Evolutionary conservation across 2,113 vertebrate species (phyloP).

Genomic region (Platysternon megacephalum): DNA sequence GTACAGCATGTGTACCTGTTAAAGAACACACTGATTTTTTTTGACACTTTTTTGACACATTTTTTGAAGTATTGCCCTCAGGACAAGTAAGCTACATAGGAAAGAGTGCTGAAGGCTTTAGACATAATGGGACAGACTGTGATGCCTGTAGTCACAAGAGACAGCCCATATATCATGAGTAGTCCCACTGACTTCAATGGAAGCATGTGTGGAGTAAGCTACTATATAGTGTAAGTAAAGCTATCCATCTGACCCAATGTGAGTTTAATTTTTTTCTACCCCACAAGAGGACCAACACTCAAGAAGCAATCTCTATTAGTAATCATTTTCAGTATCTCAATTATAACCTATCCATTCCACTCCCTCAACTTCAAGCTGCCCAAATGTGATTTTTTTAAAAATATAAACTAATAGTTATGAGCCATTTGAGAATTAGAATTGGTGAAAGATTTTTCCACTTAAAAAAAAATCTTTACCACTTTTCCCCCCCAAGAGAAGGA

Average conservation of each 20-base stretch:
- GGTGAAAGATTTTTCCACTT: background rate
- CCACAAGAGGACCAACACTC: background rate
- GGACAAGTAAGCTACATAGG: background rate
- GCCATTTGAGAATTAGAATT: background rate
- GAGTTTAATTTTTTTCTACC: background rate
- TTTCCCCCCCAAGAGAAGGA: background rate
- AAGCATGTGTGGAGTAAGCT: background rate
- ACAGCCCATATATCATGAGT: background rate
- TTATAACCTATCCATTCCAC: background rate
- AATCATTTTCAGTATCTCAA: background rate
- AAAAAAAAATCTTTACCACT: background rate
- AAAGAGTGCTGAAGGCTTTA: background rate
- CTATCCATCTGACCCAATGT: background rate
- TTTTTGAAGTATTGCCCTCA: background rate
- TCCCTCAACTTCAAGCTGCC: background rate
- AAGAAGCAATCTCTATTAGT: background rate
- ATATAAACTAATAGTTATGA: background rate
- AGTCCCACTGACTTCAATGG: background rate
- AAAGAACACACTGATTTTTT: background rate
- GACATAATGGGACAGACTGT: background rate
- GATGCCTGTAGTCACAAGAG: background rate
- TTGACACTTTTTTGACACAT: background rate
- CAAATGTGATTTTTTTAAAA: background rate
- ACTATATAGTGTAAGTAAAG: background rate
- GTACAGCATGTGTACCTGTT: background rate